Evolutionary conservation across 2,113 vertebrate genomes (phyloP).

Genomic region (Equus przewalskii): DNA sequence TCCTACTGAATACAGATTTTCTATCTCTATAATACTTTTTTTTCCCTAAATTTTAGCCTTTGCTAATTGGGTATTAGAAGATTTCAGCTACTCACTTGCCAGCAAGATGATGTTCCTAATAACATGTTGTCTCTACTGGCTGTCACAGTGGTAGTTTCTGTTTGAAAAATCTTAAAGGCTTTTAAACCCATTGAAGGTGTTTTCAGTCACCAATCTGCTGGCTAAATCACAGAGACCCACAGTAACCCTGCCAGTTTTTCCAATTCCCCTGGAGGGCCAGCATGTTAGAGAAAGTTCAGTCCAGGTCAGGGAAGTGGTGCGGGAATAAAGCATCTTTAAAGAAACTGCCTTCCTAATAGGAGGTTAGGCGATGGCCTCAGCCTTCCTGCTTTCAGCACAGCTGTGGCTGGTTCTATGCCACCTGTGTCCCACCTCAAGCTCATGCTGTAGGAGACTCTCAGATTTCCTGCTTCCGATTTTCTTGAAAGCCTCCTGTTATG

Average conservation of each 20-base stretch:
- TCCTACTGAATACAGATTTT: neutral
- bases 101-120: neutral
- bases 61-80: conserved; percentile 24
- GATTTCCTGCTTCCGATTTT: neutral
- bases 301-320: neutral
- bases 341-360: neutral
- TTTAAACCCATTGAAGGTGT: conserved; percentile 52
- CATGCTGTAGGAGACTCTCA: neutral
- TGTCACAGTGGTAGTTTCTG: conserved; percentile 41
- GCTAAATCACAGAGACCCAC: conserved; percentile 52
- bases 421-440: neutral
- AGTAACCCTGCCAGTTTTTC: conserved; percentile 56
- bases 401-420: fast-evolving
- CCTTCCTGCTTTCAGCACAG: neutral
- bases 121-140: neutral
- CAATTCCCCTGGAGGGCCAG: neutral
- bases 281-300: neutral
- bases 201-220: conserved; percentile 49
- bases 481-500: neutral
- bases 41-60: neutral
- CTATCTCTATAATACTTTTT: neutral
- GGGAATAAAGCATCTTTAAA: neutral
- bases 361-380: fast-evolving
- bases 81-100: neutral
- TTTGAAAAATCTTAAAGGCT: conserved; percentile 59